Conservation (phyloP, 1,140 invertebrate species). For the Acromyrmex echinatior region DNA sequence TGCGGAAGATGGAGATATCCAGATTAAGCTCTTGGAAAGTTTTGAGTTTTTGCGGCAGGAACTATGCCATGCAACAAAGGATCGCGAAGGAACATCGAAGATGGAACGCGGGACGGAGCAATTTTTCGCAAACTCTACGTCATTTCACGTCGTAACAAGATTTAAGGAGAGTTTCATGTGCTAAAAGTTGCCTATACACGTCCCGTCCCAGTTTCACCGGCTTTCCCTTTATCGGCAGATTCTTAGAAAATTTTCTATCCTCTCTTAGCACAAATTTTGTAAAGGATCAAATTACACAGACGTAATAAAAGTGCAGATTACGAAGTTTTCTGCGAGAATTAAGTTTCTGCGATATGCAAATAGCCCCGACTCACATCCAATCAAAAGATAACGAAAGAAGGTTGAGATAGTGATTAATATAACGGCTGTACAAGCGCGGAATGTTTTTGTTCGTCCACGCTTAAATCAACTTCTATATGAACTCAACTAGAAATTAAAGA, state of each 20-base stretch:
- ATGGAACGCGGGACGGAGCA: background rate
- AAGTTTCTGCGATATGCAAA: background rate
- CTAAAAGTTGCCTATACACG: conserved; percentile 1
- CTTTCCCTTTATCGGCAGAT: conserved; percentile 2
- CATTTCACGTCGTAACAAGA: conserved; percentile 11
- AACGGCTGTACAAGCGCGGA: background rate
- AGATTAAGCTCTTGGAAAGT: conserved; percentile 61
- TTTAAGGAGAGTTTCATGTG: conserved; percentile 32
- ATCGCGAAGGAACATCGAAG: conserved; percentile 9
- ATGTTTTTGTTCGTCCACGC: background rate
- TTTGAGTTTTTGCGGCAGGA: conserved; percentile 4
- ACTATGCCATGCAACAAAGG: conserved; percentile 2
- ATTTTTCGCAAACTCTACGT: conserved; percentile 19
- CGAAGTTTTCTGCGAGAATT: background rate
- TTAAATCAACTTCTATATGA: conserved; percentile 43
- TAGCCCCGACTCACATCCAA: background rate
- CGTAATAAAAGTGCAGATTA: background rate
- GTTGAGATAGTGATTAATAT: conserved; percentile 3
- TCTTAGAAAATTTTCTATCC: conserved; percentile 25
- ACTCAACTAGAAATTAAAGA: conserved; percentile 68
- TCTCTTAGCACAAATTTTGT: background rate
- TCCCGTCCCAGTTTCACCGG: conserved; percentile 15
- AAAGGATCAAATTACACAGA: background rate
- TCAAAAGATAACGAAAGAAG: background rate
- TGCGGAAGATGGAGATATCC: conserved; percentile 79